Conservation (phyloP, 2,888 invertebrate genomes). For the Caenorhabditis uteleia region DNA sequence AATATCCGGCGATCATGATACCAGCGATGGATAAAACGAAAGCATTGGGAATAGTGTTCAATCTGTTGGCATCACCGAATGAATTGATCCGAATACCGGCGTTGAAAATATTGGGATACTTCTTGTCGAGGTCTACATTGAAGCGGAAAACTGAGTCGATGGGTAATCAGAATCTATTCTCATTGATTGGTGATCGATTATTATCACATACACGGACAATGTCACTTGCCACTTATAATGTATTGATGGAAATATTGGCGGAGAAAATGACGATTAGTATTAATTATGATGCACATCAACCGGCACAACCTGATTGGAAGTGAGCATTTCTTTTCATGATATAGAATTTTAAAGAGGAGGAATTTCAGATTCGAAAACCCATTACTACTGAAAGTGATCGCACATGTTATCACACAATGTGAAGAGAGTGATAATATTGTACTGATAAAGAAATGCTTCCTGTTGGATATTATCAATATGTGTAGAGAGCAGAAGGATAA, state of each 20-base stretch:
- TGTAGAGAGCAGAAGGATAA: slow-evolving; percentile 98
- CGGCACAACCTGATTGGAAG: slow-evolving; percentile 47
- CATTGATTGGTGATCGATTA: slow-evolving; percentile 89
- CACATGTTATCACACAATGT: slow-evolving; percentile 92
- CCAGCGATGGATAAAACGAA: slow-evolving; percentile 82
- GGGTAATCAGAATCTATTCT: slow-evolving; percentile 97
- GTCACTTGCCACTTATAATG: slow-evolving; percentile 94
- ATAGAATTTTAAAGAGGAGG: background rate
- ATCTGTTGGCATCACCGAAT: slow-evolving; percentile 91
- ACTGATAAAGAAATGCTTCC: slow-evolving; percentile 89
- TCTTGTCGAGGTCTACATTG: slow-evolving; percentile 94
- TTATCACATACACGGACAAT: slow-evolving; percentile 86
- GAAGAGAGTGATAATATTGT: slow-evolving; percentile 88
- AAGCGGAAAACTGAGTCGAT: slow-evolving; percentile 99
- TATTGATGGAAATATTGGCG: slow-evolving; percentile 88
- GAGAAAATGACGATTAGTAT: slow-evolving; percentile 96
- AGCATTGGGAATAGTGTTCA: slow-evolving; percentile 94
- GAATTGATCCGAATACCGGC: slow-evolving; percentile 94
- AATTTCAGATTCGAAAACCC: slow-evolving; percentile 70
- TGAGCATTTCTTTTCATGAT: slow-evolving; percentile 79
- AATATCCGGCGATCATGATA: slow-evolving; percentile 89
- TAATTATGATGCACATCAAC: slow-evolving; percentile 87
- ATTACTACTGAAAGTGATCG: slow-evolving; percentile 98
- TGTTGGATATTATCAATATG: slow-evolving; percentile 96
- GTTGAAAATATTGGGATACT: slow-evolving; percentile 93